Percentiles rank a stretch among this genome's conserved stretches.
phyloP scores from a whole-genome alignment of 2,113 vertebrate species.

The Aegypius monachus region DNA sequence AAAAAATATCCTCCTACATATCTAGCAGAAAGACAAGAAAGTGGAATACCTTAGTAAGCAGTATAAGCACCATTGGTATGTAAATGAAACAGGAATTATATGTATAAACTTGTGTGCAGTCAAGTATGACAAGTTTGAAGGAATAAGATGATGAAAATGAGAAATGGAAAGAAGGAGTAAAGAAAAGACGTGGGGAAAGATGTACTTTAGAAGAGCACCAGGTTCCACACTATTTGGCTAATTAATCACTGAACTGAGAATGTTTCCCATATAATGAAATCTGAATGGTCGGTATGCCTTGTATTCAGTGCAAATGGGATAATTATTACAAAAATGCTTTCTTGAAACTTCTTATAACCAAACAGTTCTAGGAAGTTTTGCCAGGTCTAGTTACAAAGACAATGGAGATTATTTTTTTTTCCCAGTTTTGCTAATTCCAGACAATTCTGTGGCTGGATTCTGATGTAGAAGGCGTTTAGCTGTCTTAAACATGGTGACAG shows the following conservation, averaged over 20 bases:
- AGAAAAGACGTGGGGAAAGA: not conserved
- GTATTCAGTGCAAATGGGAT: slow-evolving; percentile 52
- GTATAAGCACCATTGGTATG: not conserved
- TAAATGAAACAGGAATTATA: not conserved
- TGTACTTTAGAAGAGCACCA: not conserved
- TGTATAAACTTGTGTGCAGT: not conserved
- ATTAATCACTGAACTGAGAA: not conserved
- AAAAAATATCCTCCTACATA: not conserved
- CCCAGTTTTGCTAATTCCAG: slow-evolving; percentile 46
- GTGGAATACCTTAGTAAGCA: not conserved
- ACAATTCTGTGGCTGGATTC: slow-evolving; percentile 47
- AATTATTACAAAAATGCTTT: slow-evolving; percentile 44
- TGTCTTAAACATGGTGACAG: slow-evolving; percentile 1
- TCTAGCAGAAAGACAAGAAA: not conserved
- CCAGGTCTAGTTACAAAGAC: slow-evolving; percentile 51
- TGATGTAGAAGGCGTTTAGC: slow-evolving; percentile 17
- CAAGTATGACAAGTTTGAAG: not conserved
- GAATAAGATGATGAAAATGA: not conserved
- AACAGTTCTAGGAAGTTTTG: slow-evolving; percentile 38
- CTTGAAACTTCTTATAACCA: slow-evolving; percentile 54
- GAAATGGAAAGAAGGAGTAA: not conserved
- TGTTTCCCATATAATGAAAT: slow-evolving; percentile 23
- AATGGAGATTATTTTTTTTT: not conserved
- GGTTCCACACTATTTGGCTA: not conserved
- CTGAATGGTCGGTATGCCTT: slow-evolving; percentile 40